Conservation (phyloP, 2,113 vertebrate species). For the Ahaetulla prasina region DNA sequence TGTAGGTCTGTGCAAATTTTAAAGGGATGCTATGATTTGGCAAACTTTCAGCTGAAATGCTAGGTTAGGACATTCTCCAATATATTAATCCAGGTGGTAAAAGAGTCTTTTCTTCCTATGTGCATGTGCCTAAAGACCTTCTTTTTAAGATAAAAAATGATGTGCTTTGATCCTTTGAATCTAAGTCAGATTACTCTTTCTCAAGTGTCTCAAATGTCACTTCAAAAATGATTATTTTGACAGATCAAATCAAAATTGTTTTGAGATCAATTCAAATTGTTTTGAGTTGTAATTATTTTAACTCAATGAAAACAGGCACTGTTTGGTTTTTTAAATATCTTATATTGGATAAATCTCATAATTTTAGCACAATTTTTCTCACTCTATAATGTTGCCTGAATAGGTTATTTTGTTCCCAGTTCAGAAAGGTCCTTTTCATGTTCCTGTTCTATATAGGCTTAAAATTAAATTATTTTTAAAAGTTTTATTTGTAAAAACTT, state of each 20-base stretch:
- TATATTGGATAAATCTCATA: background rate
- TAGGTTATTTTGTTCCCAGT: background rate
- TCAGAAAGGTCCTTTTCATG: background rate
- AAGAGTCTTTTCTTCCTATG: background rate
- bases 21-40: background rate
- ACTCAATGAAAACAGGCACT: background rate
- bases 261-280: background rate
- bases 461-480: background rate
- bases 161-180: background rate
- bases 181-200: background rate
- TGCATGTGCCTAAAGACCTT: background rate
- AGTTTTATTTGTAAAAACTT: background rate
- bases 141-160: background rate
- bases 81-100: background rate
- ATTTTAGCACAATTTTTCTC: background rate
- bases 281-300: background rate
- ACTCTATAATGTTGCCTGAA: background rate
- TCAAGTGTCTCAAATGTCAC: background rate
- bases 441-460: background rate
- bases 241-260: background rate
- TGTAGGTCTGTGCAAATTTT: background rate
- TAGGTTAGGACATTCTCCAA: background rate
- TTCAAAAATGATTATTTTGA: background rate
- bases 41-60: background rate
- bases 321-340: background rate